These are phyloP conservation scores for Apaloderma vittatum DNA, from an alignment of 2,113 vertebrate genomes.

Conservation along the genomic window DNA sequence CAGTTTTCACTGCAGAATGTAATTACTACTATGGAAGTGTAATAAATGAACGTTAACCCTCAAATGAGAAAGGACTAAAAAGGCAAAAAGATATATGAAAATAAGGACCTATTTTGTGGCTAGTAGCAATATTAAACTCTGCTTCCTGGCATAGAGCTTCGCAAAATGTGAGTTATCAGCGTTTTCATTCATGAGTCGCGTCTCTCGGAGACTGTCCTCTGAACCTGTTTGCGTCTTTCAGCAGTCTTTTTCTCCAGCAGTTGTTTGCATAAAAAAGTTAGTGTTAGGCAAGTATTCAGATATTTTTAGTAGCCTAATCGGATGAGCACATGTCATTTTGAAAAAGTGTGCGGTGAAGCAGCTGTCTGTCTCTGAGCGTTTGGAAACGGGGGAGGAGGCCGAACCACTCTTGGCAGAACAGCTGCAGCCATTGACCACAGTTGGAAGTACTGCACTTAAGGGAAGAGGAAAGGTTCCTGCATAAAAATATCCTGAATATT, in stretches of 20 bases:
- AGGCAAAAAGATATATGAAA: background rate
- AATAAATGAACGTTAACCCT: background rate
- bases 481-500: background rate
- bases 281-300: background rate
- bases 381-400: background rate
- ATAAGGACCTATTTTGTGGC: background rate
- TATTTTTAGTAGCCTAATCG: slow-evolving; percentile 71
- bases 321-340: slow-evolving; percentile 23
- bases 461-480: background rate
- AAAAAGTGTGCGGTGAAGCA: background rate
- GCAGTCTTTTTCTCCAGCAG: background rate
- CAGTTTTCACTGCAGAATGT: background rate
- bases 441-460: background rate
- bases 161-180: background rate
- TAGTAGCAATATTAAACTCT: background rate
- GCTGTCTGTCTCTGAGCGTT: background rate
- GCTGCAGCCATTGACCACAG: background rate
- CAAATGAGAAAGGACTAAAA: background rate
- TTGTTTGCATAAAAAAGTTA: slow-evolving; percentile 25
- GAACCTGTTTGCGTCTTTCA: slow-evolving; percentile 14
- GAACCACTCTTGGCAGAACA: background rate
- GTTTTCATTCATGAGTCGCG: background rate
- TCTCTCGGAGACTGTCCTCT: background rate
- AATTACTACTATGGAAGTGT: background rate
- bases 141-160: background rate